Conservation (phyloP, 1,140 invertebrate genomes). For the Conus ventricosus region DNA sequence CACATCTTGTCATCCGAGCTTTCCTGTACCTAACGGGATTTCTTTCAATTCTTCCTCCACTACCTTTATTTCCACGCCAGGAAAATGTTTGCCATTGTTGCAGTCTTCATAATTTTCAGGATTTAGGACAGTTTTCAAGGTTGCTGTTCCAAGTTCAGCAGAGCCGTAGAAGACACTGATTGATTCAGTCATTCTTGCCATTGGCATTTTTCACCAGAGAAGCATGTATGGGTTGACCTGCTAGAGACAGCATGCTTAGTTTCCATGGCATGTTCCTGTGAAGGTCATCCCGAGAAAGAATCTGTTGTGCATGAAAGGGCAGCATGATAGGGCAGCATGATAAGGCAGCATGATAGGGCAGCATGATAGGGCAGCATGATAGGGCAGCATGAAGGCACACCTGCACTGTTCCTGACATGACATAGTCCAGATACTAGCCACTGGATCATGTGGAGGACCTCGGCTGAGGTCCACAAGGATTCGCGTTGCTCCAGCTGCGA, state of each 20-base stretch:
- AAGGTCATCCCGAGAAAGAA: background rate
- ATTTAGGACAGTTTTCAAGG: background rate
- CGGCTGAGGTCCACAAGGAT: conserved; percentile 16
- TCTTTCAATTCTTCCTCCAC: background rate
- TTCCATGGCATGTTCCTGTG: background rate
- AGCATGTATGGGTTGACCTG: background rate
- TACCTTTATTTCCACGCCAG: background rate
- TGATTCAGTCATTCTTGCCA: background rate
- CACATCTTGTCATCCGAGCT: no score
- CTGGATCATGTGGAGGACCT: background rate
- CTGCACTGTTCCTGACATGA: background rate
- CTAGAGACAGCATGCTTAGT: background rate
- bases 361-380: no score
- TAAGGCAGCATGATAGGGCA: no score
- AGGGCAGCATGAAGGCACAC: background rate
- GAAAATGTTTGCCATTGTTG: conserved; percentile 5
- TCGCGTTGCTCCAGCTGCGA: background rate
- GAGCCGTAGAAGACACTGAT: conserved; percentile 16
- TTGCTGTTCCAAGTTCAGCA: background rate
- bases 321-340: no score
- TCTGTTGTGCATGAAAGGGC: background rate
- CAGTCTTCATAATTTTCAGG: background rate
- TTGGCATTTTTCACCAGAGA: background rate
- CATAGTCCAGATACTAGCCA: background rate
- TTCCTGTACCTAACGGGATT: background rate